Conservation (phyloP, 2,797 vertebrate species). For the Cyclura pinguis region DNA sequence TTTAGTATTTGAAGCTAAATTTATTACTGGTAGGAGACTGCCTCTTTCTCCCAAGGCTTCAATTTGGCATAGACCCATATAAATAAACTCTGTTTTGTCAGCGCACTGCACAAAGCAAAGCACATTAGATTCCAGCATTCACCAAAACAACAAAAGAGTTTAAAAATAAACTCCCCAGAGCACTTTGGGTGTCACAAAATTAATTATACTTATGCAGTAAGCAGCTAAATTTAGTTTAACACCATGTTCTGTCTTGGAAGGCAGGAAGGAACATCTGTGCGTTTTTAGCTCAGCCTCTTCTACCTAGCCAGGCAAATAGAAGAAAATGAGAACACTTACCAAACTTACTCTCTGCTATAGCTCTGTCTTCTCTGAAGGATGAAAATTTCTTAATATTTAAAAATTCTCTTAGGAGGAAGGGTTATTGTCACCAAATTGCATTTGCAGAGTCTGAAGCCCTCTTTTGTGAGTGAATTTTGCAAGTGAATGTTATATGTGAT, state of each 20-base stretch:
- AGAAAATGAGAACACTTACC: background rate
- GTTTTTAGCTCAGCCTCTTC: slow-evolving; percentile 1
- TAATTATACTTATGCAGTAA: background rate
- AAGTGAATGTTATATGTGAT: background rate
- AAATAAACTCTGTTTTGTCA: background rate
- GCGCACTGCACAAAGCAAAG: background rate
- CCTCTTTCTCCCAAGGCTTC: background rate
- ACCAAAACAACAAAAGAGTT: background rate
- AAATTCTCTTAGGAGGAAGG: background rate
- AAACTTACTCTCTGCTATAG: background rate
- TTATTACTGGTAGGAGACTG: background rate
- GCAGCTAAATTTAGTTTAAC: slow-evolving; percentile 3
- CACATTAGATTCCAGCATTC: background rate
- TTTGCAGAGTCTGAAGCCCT: background rate
- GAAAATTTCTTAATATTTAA: background rate
- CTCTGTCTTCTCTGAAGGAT: background rate
- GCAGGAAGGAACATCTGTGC: background rate
- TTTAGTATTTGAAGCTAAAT: background rate
- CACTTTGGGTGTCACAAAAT: slow-evolving; percentile 27
- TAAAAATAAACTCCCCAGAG: slow-evolving; percentile 23
- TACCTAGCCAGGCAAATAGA: background rate
- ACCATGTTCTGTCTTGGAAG: background rate
- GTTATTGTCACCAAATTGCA: background rate
- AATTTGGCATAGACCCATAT: background rate
- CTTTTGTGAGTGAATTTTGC: background rate